phyloP scores from a whole-genome alignment of 2,888 invertebrate genomes.

The Hydrotaea cyrtoneurina region DNA sequence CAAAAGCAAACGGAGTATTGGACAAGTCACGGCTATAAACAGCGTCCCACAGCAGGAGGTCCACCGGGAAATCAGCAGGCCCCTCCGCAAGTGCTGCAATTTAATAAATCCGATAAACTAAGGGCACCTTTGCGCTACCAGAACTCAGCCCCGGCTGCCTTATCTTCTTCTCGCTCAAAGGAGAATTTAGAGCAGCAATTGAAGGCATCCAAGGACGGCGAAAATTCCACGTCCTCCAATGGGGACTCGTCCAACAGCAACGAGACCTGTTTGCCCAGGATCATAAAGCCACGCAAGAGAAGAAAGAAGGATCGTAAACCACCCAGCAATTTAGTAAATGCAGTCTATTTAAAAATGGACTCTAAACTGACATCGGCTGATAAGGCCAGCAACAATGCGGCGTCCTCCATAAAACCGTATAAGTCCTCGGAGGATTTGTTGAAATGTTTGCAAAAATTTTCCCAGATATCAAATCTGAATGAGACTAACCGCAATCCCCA shows the following conservation, averaged over 20 bases:
- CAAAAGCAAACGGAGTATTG: slow-evolving; percentile 56
- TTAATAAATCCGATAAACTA: slow-evolving; percentile 70
- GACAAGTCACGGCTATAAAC: slow-evolving; percentile 32
- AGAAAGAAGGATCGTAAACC: slow-evolving; percentile 94
- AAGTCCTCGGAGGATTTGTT: slow-evolving; percentile 60
- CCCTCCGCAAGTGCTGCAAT: neutral
- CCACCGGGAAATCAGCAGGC: neutral
- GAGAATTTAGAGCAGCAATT: slow-evolving; percentile 60
- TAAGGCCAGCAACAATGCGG: slow-evolving; percentile 13
- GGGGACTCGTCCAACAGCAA: slow-evolving; percentile 57
- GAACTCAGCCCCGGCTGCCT: slow-evolving; percentile 74
- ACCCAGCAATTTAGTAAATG: slow-evolving; percentile 78
- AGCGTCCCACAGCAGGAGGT: slow-evolving; percentile 9
- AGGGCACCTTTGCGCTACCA: slow-evolving; percentile 75
- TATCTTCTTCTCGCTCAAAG: slow-evolving; percentile 63
- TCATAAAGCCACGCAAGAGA: slow-evolving; percentile 93
- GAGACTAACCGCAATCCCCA: neutral
- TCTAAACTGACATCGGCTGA: slow-evolving; percentile 32
- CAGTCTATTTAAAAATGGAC: slow-evolving; percentile 59
- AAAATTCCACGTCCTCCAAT: slow-evolving; percentile 48
- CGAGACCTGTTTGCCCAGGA: slow-evolving; percentile 88
- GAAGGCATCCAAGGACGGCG: slow-evolving; percentile 37
- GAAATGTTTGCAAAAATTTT: slow-evolving; percentile 63
- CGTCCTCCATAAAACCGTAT: slow-evolving; percentile 51
- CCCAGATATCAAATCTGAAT: slow-evolving; percentile 46